These are phyloP conservation scores for Ailurus styani DNA, from an alignment of 2,113 vertebrate genomes.

Conservation along the genomic window DNA sequence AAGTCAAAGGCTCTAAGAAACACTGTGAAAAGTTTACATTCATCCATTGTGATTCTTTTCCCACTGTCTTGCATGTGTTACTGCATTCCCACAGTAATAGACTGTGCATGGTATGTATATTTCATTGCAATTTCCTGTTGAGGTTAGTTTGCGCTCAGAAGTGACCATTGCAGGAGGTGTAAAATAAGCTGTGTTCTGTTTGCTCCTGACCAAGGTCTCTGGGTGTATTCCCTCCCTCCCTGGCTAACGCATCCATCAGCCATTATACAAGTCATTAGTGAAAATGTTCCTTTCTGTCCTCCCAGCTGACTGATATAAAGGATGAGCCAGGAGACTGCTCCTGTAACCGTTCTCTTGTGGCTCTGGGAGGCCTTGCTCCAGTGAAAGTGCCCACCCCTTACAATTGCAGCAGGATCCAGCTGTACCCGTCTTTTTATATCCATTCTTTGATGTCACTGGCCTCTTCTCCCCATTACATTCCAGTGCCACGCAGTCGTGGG, in stretches of 20 bases:
- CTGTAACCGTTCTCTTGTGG: slow-evolving; percentile 2
- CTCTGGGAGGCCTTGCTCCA: slow-evolving; percentile 46
- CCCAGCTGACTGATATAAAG: slow-evolving; percentile 48
- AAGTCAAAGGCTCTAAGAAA: slow-evolving; percentile 81
- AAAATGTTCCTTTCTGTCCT: slow-evolving; percentile 30
- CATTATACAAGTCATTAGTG: slow-evolving; percentile 40
- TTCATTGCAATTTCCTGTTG: slow-evolving; percentile 57
- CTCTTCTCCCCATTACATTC: neutral
- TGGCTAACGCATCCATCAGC: neutral
- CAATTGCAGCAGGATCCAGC: slow-evolving; percentile 17
- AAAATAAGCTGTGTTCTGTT: slow-evolving; percentile 13
- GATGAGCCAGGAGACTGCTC: neutral
- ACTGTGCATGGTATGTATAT: slow-evolving; percentile 75
- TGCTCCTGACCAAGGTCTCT: slow-evolving; percentile 72
- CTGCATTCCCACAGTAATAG: slow-evolving; percentile 65
- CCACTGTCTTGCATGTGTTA: slow-evolving; percentile 79
- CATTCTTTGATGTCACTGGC: slow-evolving; percentile 8
- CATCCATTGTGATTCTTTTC: slow-evolving; percentile 65
- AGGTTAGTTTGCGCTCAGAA: slow-evolving; percentile 71
- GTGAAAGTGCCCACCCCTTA: slow-evolving; percentile 37
- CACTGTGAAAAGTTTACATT: slow-evolving; percentile 82
- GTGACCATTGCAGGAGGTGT: slow-evolving; percentile 47
- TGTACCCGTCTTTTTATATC: slow-evolving; percentile 39
- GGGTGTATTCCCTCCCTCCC: slow-evolving; percentile 37
- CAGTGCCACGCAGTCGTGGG: neutral